Evolutionary conservation across 1,140 invertebrate species (phyloP), one percentile per base, ranked within the genome.

Genomic region (Triops cancriformis): DNA sequence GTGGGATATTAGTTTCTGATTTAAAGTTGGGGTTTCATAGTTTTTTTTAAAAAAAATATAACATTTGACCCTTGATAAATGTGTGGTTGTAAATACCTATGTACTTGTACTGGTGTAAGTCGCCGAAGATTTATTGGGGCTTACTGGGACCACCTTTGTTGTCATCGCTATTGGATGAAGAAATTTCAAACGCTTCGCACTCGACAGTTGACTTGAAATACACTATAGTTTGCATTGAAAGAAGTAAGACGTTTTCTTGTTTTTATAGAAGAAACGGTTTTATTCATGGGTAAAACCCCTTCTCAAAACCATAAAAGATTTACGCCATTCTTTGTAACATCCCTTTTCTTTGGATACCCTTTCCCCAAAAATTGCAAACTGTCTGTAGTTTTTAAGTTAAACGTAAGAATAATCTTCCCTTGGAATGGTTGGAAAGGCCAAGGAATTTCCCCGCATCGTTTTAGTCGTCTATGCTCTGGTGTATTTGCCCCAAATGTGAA

Each of bases 401-500:
- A 64, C 51, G n/a, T 64, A 64, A 64, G 51, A 64, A 64, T 64
- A 64, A 64, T 64, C 23, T 64, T 64, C 51, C 51, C 51, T 64
- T 76, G 75, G 75, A 76, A 76, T 76, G 75, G 75, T 64, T 64
- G 51, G 51, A 64, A 64, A 64, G 51, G 51, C 51, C 51, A 64
- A 26, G 23, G 31, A 76, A 27, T 51, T 45, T 43, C 26, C 43
- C 31, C 75, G 18, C 26, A 73, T 75, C 73, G 26, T 26, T 6
- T 27, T 28, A 76, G 64, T 27, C 37, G 64, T 72, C 80, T 93
- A 98, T 83, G 93, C 91, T 83, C 96, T 89, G 73, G 95, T 99
- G 87, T 98, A 99, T 90, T 99, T 99, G 85, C 98, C 98, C 98
- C 98, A 99, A 84, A 99, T 99, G 88, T 99, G 98, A 80, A 99